These are phyloP conservation scores for Amazona vittata DNA, from an alignment of 2,113 vertebrate species.

Conservation along the genomic window DNA sequence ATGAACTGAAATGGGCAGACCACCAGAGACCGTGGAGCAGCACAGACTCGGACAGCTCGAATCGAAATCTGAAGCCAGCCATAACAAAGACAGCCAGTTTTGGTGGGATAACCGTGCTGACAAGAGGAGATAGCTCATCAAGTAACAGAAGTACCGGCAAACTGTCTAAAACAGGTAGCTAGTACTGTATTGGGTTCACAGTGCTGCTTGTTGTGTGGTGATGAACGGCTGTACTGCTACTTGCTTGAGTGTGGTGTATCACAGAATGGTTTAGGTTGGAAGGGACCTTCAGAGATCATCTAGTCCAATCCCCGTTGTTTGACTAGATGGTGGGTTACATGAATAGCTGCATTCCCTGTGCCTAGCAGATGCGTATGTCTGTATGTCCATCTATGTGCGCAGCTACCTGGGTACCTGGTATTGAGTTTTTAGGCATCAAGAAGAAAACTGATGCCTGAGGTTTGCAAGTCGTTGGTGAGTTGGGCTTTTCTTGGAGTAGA, in stretches of 20 bases:
- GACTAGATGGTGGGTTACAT: background rate
- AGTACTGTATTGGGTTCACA: conserved; percentile 61
- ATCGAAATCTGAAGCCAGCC: conserved; percentile 81
- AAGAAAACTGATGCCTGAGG: background rate
- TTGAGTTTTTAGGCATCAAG: background rate
- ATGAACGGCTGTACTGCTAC: background rate
- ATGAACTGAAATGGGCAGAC: conserved; percentile 86
- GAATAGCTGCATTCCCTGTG: background rate
- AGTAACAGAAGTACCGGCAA: conserved; percentile 83
- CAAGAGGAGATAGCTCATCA: conserved; percentile 79
- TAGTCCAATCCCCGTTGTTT: background rate
- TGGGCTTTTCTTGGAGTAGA: background rate
- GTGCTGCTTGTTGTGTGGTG: background rate
- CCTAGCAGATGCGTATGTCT: background rate
- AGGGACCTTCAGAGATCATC: background rate
- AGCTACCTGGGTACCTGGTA: background rate
- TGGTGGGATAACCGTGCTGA: conserved; percentile 82
- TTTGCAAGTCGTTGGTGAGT: background rate
- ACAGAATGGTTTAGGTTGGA: background rate
- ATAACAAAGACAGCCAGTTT: conserved; percentile 85
- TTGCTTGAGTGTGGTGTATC: background rate
- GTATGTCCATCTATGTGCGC: accelerated
- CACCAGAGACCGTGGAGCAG: conserved; percentile 94
- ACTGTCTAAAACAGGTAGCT: conserved; percentile 86
- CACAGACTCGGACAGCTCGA: conserved; percentile 92